These are phyloP conservation scores for Laterallus jamaicensis DNA, from an alignment of 2,113 vertebrate genomes.

Conservation along the genomic window DNA sequence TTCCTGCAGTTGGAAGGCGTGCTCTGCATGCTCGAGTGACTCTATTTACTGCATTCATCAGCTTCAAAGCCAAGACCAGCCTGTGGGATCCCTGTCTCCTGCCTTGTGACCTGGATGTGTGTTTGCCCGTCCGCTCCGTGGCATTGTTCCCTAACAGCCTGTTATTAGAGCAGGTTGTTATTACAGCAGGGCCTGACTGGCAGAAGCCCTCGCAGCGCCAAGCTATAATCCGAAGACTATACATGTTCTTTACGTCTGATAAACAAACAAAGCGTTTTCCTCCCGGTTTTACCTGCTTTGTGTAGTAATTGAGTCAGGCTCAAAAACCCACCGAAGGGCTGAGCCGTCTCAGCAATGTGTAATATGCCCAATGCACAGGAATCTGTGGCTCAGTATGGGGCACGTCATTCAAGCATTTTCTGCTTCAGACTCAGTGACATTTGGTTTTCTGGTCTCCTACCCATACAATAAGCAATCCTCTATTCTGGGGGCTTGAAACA, in stretches of 20 bases:
- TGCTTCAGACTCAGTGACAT: neutral
- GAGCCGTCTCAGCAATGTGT: neutral
- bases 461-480: neutral
- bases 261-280: constrained; percentile 27
- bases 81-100: constrained; percentile 13
- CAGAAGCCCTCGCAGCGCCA: neutral
- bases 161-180: constrained; percentile 33
- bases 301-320: neutral
- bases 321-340: neutral
- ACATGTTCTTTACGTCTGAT: neutral
- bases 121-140: neutral
- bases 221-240: constrained; percentile 17
- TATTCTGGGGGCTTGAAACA: neutral
- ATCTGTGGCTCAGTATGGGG: neutral
- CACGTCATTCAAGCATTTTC: neutral
- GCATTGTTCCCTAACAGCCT: neutral
- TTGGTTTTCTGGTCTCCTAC: neutral
- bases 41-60: neutral
- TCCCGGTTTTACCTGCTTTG: neutral
- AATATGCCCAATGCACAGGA: neutral
- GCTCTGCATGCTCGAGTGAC: neutral
- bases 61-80: constrained; percentile 12
- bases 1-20: neutral
- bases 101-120: neutral
- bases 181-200: neutral